phyloP scores from a whole-genome alignment of 2,888 invertebrate genomes.

The Pecten maximus region DNA sequence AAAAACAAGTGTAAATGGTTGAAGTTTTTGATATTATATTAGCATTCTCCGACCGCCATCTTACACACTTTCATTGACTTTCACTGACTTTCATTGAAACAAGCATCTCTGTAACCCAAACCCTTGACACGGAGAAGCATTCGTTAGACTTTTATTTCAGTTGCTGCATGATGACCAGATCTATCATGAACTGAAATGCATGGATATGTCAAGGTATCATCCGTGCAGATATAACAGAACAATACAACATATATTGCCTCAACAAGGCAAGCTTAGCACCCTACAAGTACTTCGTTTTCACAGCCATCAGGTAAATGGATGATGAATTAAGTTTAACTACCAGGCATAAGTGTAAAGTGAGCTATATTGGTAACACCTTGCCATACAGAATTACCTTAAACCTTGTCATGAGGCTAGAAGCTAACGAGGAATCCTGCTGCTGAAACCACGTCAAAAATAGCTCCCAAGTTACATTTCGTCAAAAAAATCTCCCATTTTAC shows the following conservation, averaged over 20 bases:
- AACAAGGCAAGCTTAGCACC: not conserved
- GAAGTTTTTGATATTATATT: no score
- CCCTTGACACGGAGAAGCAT: not conserved
- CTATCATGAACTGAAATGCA: not conserved
- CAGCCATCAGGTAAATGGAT: not conserved
- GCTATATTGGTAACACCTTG: not conserved
- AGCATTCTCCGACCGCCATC: no score
- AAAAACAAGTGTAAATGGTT: no score
- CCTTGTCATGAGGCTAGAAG: not conserved
- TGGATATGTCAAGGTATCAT: not conserved
- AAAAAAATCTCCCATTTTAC: not conserved
- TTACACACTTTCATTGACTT: not conserved
- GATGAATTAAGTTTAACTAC: not conserved
- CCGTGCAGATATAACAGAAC: not conserved
- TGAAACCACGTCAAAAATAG: not conserved
- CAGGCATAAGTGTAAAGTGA: not conserved
- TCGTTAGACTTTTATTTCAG: no score
- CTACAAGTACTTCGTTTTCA: not conserved
- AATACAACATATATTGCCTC: not conserved
- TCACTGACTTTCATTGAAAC: not conserved
- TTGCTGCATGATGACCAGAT: not conserved
- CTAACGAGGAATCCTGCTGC: not conserved
- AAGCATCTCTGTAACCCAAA: not conserved
- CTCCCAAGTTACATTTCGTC: not conserved
- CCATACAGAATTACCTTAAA: not conserved